Percentiles rank a stretch among this genome's conserved stretches.
Evolutionary conservation across 2,797 vertebrate genomes (phyloP).

Genomic region (Crocidura indochinensis): DNA sequence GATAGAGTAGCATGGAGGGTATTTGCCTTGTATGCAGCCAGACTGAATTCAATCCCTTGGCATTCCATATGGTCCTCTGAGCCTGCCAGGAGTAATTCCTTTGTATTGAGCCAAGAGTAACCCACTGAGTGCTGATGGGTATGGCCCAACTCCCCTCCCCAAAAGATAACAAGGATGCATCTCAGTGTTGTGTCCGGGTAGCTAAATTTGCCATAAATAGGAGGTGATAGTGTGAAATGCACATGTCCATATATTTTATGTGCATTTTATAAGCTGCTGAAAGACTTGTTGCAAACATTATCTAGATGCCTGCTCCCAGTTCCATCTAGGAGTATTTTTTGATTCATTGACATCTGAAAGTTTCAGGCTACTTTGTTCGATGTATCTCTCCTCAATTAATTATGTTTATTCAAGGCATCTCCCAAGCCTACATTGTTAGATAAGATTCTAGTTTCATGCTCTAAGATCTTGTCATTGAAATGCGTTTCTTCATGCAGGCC

Average conservation of each 20-base stretch:
- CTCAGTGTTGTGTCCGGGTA: background rate
- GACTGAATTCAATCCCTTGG: too few relatives aligned
- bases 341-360: constrained; percentile 46
- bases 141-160: too few relatives aligned
- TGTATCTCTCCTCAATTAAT: constrained; percentile 19
- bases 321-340: constrained; percentile 30
- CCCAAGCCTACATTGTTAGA: constrained; percentile 30
- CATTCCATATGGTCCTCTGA: too few relatives aligned
- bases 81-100: too few relatives aligned
- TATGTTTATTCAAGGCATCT: background rate
- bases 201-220: constrained; percentile 46
- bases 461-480: constrained; percentile 64
- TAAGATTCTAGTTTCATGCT: constrained; percentile 52
- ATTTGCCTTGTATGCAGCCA: too few relatives aligned
- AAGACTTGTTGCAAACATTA: background rate
- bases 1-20: too few relatives aligned
- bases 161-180: background rate
- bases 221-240: background rate
- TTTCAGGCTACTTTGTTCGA: constrained; percentile 53
- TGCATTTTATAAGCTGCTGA: background rate
- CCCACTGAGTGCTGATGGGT: too few relatives aligned
- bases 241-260: background rate
- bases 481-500: constrained; percentile 65
- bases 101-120: too few relatives aligned
- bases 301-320: constrained; percentile 24